Percentiles rank a stretch among this genome's conserved stretches.
These are phyloP conservation scores for Sebastes vulpes DNA, from an alignment of 2,797 vertebrate species.

Conservation along the genomic window DNA sequence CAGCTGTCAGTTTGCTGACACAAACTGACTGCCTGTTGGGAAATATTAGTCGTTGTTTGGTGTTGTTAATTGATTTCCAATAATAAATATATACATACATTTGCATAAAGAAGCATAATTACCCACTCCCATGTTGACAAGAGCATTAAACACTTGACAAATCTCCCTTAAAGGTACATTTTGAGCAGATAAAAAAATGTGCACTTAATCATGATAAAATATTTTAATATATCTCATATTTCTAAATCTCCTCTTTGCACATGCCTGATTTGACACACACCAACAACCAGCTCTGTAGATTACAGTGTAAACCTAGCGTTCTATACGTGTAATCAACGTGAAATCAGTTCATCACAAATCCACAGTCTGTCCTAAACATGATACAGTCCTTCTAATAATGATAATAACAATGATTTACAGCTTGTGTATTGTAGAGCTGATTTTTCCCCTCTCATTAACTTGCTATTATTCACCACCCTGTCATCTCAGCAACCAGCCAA, in stretches of 20 bases:
- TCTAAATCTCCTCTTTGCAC: constrained; percentile 38
- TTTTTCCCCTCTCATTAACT: constrained; percentile 53
- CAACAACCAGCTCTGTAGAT: constrained; percentile 24
- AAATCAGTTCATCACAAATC: constrained; percentile 15
- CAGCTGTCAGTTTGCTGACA: no score
- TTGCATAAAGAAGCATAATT: no score
- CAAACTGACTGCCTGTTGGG: no score
- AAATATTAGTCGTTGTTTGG: no score
- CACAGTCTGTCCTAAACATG: constrained; percentile 35
- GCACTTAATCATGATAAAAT: no score
- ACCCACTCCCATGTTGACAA: no score
- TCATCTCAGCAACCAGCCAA: constrained; percentile 51
- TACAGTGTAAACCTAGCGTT: not conserved
- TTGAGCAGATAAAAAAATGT: no score
- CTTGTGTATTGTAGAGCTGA: constrained; percentile 38
- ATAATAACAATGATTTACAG: constrained; percentile 64
- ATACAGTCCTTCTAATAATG: constrained; percentile 49
- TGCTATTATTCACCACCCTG: constrained; percentile 70
- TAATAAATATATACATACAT: no score
- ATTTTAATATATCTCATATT: constrained; percentile 3
- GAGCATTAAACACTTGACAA: no score
- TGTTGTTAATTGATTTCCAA: no score
- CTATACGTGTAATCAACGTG: not conserved
- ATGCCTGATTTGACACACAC: constrained; percentile 31
- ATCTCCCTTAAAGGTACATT: no score